Percentiles rank a stretch among this genome's conserved stretches.
Evolutionary conservation across 2,888 invertebrate genomes (phyloP).

Genomic region (Drosophila paranaensis): DNA sequence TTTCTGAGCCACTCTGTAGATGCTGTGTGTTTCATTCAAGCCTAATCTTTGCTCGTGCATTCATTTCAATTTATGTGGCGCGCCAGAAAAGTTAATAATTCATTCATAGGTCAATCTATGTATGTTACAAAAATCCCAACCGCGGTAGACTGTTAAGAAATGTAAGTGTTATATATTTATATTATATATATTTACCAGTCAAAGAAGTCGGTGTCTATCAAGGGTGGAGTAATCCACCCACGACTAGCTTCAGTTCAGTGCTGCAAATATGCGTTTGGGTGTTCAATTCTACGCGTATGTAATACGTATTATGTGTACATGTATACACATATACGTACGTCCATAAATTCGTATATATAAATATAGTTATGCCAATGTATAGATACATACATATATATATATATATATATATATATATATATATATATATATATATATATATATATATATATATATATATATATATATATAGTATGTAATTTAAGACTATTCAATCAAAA

Average conservation of each 20-base stretch:
- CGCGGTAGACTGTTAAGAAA: constrained; percentile 10
- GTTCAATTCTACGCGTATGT: neutral
- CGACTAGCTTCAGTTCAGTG: neutral
- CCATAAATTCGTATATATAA: neutral
- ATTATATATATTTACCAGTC: neutral
- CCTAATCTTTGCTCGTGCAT: constrained; percentile 7
- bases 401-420: too few species aligned
- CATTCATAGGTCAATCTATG: neutral
- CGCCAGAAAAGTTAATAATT: constrained; percentile 26
- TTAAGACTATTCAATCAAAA: too few species aligned
- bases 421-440: neutral
- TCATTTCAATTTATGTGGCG: constrained; percentile 43
- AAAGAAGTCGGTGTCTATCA: neutral
- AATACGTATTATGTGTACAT: neutral
- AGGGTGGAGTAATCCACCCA: neutral
- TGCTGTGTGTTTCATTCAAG: constrained; percentile 24
- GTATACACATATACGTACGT: neutral
- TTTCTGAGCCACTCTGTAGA: constrained; percentile 28
- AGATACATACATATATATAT: neutral
- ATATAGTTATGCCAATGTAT: neutral
- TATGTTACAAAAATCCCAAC: neutral
- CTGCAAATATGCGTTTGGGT: neutral
- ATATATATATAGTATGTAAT: too few species aligned
- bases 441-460: too few species aligned
- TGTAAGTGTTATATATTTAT: constrained; percentile 10